phyloP scores from a whole-genome alignment of 2,113 vertebrate species.

The Daphoenositta chrysoptera region DNA sequence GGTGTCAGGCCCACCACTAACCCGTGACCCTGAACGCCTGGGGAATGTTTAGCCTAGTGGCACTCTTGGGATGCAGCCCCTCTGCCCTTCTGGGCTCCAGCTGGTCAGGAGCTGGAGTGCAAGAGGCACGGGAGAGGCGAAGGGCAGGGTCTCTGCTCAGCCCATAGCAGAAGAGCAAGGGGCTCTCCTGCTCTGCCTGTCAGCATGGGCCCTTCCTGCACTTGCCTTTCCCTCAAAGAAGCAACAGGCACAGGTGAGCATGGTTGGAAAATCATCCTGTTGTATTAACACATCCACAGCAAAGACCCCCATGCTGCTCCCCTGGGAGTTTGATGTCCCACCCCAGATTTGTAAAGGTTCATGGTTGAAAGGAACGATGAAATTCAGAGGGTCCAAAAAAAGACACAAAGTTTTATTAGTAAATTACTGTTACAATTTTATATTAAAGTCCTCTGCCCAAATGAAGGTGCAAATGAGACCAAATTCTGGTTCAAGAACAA shows the following conservation, averaged over 20 bases:
- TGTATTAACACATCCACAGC: background rate
- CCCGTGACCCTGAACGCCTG: rapidly evolving
- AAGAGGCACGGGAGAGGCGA: background rate
- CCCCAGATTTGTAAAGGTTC: background rate
- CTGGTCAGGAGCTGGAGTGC: background rate
- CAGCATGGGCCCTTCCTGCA: rapidly evolving
- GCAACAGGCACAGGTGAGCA: background rate
- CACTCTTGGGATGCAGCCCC: background rate
- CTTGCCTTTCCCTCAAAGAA: background rate
- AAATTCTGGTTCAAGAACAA: background rate
- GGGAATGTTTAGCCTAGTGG: background rate
- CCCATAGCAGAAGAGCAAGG: background rate
- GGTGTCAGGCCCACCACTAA: background rate
- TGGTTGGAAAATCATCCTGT: background rate
- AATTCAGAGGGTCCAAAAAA: background rate
- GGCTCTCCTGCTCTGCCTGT: background rate
- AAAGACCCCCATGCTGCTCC: rapidly evolving
- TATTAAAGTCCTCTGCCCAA: background rate
- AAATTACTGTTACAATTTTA: background rate
- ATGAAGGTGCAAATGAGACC: background rate
- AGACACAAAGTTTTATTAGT: rapidly evolving
- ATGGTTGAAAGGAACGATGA: background rate
- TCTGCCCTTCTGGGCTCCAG: background rate
- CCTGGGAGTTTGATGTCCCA: background rate
- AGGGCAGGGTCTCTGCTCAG: background rate